Evolutionary conservation across 2,113 vertebrate genomes (phyloP), one percentile per base, ranked within the genome.

Genomic region (Mustelus asterias): DNA sequence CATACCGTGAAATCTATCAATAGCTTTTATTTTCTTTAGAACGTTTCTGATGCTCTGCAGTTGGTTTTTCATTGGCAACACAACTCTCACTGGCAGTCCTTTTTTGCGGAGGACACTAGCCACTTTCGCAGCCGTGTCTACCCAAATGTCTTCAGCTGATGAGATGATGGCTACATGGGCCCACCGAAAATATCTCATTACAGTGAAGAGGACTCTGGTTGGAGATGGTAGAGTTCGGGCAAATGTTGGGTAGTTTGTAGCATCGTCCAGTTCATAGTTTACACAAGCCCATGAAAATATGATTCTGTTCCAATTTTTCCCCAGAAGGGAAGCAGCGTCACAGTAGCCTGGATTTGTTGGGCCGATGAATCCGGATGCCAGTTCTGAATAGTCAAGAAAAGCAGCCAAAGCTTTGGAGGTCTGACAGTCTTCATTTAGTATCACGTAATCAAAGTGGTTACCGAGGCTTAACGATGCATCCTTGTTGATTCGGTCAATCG

Each of bases 381-480:
- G 97, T 1, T 97, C 96, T 90, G 98, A 96, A 96, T 97, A 98
- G 33, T 97, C 96, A 63, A 98, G 67, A 94, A 98, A 98, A 0
- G 96, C 90, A 94, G 97, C 96, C n/a, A 98, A 96, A 0, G 97
- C 97, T 95, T 96, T 97, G 2, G 98, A 98, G 22, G 98, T 98
- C 96, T 98, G 96, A 96, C 98, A 98, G 10, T 98, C 97, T 96
- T 98, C 98, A 96, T 98, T 96, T 96, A 98, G 97, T 67, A 98
- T 96, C n/a, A 96, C 95, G 90, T 97, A 98, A 80, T 97, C 97
- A 41, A 98, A 98, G 0, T 97, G 97, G 20, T 76, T 96, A 1
- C 96, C 97, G 7, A 97, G 85, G 72, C 97, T 96, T 95, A 98
- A 96, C 0, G 95, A 96, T 1, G 96, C 96, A 96, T 98, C 97